These are phyloP conservation scores for Amia ocellicauda DNA, from an alignment of 2,113 vertebrate genomes.

Conservation along the genomic window DNA sequence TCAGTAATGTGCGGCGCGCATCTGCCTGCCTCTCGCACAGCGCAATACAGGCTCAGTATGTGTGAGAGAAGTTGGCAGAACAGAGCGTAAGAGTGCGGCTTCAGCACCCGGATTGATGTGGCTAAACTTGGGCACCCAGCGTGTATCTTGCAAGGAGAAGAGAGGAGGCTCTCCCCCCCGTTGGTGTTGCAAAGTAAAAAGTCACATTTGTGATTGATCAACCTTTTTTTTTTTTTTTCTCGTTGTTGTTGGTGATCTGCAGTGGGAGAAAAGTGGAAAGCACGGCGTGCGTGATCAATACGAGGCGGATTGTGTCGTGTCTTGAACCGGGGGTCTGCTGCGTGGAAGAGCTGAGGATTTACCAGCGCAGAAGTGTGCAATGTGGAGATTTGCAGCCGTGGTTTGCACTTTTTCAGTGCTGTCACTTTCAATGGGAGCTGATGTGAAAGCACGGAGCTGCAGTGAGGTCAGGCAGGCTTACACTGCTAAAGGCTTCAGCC, in stretches of 20 bases:
- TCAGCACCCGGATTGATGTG: conserved; percentile 35
- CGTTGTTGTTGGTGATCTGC: no score
- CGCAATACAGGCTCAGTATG: conserved; percentile 38
- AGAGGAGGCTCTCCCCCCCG: conserved; percentile 25
- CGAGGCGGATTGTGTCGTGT: conserved; percentile 29
- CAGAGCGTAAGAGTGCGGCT: conserved; percentile 39
- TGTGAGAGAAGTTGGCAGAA: conserved; percentile 56
- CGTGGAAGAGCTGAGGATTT: conserved; percentile 44
- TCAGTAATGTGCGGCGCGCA: conserved; percentile 42
- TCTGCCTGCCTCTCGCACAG: conserved; percentile 37
- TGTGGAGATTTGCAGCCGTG: conserved; percentile 56
- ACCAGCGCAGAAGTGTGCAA: conserved; percentile 50
- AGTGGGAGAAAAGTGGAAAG: conserved; percentile 24
- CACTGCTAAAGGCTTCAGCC: conserved; percentile 79
- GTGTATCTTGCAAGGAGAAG: conserved; percentile 22
- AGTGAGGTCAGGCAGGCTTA: conserved; percentile 82
- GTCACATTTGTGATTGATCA: conserved; percentile 37
- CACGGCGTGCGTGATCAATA: conserved; percentile 21
- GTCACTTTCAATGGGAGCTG: conserved; percentile 61
- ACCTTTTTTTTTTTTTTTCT: conserved; percentile 36
- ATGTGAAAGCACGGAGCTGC: conserved; percentile 80
- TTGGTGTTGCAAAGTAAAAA: conserved; percentile 53
- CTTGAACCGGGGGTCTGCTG: conserved; percentile 27
- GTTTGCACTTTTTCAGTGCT: conserved; percentile 65
- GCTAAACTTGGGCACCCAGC: conserved; percentile 32